phyloP scores from a whole-genome alignment of 2,113 vertebrate genomes.

The Apaloderma vittatum region DNA sequence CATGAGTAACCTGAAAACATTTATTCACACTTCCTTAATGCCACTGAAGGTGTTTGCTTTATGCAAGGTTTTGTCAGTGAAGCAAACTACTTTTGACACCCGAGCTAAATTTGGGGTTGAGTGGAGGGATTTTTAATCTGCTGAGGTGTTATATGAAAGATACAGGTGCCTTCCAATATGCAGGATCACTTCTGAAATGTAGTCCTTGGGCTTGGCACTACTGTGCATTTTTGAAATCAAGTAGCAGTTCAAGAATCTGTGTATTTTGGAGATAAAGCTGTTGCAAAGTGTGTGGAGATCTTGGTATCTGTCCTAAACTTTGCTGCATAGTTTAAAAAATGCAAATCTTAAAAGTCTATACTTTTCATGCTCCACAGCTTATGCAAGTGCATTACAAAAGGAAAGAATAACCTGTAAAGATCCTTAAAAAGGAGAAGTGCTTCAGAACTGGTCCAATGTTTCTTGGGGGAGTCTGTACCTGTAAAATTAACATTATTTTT shows the following conservation, averaged over 20 bases:
- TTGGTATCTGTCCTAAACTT: not conserved
- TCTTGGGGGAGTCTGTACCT: slow-evolving; percentile 64
- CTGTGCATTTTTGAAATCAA: slow-evolving; percentile 44
- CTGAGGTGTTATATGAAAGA: slow-evolving; percentile 3
- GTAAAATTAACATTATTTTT: slow-evolving; percentile 33
- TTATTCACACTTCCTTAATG: slow-evolving; percentile 29
- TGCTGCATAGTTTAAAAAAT: not conserved
- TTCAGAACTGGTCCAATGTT: slow-evolving; percentile 66
- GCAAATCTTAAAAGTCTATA: not conserved
- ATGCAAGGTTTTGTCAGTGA: slow-evolving; percentile 18
- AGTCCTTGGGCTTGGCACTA: slow-evolving; percentile 66
- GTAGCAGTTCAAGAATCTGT: not conserved
- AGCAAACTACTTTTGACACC: slow-evolving; percentile 31
- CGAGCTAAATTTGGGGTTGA: slow-evolving; percentile 52
- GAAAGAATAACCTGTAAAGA: not conserved
- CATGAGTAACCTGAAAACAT: slow-evolving; percentile 48
- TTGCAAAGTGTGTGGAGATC: slow-evolving; percentile 49
- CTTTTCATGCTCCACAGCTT: not conserved
- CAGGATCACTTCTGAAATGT: slow-evolving; percentile 80
- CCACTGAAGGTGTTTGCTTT: slow-evolving; percentile 13
- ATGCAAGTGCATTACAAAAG: not conserved
- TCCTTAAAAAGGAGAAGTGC: not conserved
- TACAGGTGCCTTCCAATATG: slow-evolving; percentile 71
- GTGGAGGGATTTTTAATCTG: slow-evolving; percentile 52
- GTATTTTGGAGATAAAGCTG: slow-evolving; percentile 1